Evolutionary conservation across 2,113 vertebrate species (phyloP).

Genomic region (Pontoporia blainvillei): DNA sequence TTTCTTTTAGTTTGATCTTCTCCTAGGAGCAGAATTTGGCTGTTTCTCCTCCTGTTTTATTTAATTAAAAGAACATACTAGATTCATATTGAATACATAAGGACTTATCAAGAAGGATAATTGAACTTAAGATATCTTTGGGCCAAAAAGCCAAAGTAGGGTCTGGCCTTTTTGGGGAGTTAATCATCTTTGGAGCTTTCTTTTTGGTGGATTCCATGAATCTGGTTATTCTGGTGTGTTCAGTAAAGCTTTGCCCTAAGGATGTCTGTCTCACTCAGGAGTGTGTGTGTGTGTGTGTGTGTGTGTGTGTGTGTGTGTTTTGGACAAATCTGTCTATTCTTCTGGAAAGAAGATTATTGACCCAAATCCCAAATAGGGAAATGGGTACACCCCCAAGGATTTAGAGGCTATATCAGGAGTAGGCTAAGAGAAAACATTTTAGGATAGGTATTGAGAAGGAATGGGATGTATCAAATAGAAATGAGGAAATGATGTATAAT

Average conservation of each 20-base stretch:
- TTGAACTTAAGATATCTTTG: slow-evolving; percentile 26
- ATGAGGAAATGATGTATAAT: background rate
- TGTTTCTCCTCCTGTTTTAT: slow-evolving; percentile 24
- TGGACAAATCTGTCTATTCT: background rate
- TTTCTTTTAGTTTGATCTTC: slow-evolving; percentile 43
- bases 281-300: background rate
- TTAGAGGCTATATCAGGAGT: background rate
- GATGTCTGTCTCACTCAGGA: background rate
- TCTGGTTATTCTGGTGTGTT: slow-evolving; percentile 9
- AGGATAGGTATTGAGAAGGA: background rate
- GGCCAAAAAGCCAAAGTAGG: background rate
- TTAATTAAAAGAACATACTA: slow-evolving; percentile 25
- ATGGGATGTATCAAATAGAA: background rate
- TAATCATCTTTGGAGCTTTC: background rate
- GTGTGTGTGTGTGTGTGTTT: background rate
- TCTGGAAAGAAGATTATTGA: slow-evolving; percentile 9
- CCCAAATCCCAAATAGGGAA: slow-evolving; percentile 19
- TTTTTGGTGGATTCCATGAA: background rate
- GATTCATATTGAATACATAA: background rate
- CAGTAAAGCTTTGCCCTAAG: background rate
- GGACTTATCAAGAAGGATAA: slow-evolving; percentile 18
- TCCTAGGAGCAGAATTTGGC: slow-evolving; percentile 9
- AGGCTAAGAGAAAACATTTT: slow-evolving; percentile 38
- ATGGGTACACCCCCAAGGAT: background rate
- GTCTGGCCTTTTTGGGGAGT: background rate